These are phyloP conservation scores for Temnothorax unifasciatus DNA, from an alignment of 2,888 invertebrate species.

Conservation along the genomic window DNA sequence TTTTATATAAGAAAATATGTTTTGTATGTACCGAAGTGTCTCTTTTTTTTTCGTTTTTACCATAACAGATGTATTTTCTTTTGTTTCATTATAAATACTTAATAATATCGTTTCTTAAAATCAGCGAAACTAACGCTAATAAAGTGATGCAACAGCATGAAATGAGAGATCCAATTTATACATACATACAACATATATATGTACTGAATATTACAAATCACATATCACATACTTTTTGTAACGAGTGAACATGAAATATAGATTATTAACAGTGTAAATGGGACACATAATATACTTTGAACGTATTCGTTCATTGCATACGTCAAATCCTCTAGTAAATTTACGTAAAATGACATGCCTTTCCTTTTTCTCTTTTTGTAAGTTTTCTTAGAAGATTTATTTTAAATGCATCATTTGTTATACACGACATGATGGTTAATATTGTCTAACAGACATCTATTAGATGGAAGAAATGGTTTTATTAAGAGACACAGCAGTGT, in stretches of 20 bases:
- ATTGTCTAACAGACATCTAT: conserved; percentile 24
- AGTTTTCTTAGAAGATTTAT: background rate
- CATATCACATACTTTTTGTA: conserved; percentile 17
- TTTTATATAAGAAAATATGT: conserved; percentile 20
- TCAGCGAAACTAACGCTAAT: conserved; percentile 12
- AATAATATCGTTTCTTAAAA: conserved; percentile 4
- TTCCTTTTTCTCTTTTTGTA: background rate
- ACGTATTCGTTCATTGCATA: background rate
- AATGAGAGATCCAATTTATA: conserved; percentile 8
- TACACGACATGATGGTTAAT: conserved; percentile 21
- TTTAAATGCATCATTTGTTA: background rate
- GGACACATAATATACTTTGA: background rate
- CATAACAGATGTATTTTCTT: background rate
- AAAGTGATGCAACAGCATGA: background rate
- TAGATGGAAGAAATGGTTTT: conserved; percentile 21
- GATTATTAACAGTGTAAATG: conserved; percentile 6
- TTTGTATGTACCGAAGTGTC: background rate
- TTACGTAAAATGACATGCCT: background rate
- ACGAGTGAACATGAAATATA: background rate
- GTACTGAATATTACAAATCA: conserved; percentile 8
- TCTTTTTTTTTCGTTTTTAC: conserved; percentile 1
- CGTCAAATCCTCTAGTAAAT: background rate
- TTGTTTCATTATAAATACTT: conserved; percentile 18
- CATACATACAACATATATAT: background rate
- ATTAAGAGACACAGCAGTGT: too few species aligned